phyloP scores from a whole-genome alignment of 2,888 invertebrate species.

The Andrena camellia region DNA sequence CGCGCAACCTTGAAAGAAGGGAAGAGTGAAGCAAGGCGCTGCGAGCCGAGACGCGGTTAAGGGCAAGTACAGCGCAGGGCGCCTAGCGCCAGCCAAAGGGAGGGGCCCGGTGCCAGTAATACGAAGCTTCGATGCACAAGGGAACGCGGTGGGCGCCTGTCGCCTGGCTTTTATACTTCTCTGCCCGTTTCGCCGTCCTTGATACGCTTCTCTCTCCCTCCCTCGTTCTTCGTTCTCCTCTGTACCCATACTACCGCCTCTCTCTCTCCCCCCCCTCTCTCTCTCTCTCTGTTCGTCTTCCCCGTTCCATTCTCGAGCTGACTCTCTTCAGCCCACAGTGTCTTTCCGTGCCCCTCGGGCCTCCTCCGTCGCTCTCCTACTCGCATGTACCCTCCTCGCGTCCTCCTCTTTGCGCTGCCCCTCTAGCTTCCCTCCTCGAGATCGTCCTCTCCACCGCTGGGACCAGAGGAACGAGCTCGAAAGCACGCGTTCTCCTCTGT shows the following conservation, averaged over 20 bases:
- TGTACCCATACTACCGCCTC: not conserved
- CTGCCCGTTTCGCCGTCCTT: slow-evolving; percentile 71
- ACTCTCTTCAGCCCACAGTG: too few relatives aligned
- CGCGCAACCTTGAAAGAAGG: slow-evolving; percentile 43
- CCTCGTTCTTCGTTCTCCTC: not conserved
- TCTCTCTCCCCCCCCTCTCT: not conserved
- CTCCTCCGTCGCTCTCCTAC: not conserved
- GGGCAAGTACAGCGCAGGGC: slow-evolving; percentile 56
- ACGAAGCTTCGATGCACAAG: slow-evolving; percentile 46
- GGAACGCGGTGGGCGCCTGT: slow-evolving; percentile 70
- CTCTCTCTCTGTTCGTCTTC: not conserved
- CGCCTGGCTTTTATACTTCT: slow-evolving; percentile 69
- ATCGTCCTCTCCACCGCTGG: slow-evolving; percentile 21
- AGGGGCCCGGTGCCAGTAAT: slow-evolving; percentile 49
- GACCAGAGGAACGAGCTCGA: slow-evolving; percentile 52
- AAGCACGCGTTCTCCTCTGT: slow-evolving; percentile 42
- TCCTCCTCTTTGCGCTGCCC: not conserved
- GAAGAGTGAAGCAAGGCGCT: slow-evolving; percentile 10
- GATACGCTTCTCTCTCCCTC: slow-evolving; percentile 63
- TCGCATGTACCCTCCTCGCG: slow-evolving; percentile 9
- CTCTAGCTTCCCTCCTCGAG: slow-evolving; percentile 5
- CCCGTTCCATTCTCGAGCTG: not conserved
- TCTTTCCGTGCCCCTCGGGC: not conserved
- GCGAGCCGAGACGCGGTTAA: slow-evolving; percentile 51
- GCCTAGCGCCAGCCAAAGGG: slow-evolving; percentile 59